Evolutionary conservation across 2,888 invertebrate genomes (phyloP), one percentile per base, ranked within the genome.

Genomic region (Melanostoma scalare): DNA sequence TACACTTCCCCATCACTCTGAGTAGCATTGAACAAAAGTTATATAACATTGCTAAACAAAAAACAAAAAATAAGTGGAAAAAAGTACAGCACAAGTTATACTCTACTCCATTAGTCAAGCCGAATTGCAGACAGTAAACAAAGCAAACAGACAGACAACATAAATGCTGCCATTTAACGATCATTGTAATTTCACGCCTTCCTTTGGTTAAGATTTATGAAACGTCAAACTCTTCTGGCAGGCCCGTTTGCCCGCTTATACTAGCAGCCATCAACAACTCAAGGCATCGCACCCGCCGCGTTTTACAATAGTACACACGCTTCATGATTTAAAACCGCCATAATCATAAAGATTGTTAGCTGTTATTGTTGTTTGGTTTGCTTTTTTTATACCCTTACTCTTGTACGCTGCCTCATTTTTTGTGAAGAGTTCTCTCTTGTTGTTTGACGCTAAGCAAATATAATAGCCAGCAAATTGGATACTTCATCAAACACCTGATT

Each of bases 111-210:
- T 84, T 79, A 79, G 84, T 84, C 84, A 84, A 71, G 71, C 65
- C 65, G 75, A 84, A 84, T 84, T 74, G 71, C 79, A 84, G 84
- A 84, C 84, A 84, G 79, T 75, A 84, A 84, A 79, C 84, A 74
- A 84, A 79, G 75, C 84, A 84, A 84, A 84, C 84, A 84, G 84
- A 78, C 78, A 84, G 84, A 84, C 84, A 84, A 71, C 84, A 79
- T 79, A 84, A 84, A 84, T 65, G 84, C 78, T 79, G 84, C 84
- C 71, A 79, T 79, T 84, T 84, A 84, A 84, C 84, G 84, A 84
- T 74, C 84, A 75, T 84, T 78, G 84, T 84, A 79, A 79, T 84
- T 84, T 84, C 84, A 84, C 84, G 84, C 84, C 84, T 84, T 84
- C 78, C 63, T 63, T 20, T 71, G 55, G 61, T 46, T 35, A 50